These are phyloP conservation scores for Chromis chromis DNA, from an alignment of 2,797 vertebrate genomes.

Conservation along the genomic window DNA sequence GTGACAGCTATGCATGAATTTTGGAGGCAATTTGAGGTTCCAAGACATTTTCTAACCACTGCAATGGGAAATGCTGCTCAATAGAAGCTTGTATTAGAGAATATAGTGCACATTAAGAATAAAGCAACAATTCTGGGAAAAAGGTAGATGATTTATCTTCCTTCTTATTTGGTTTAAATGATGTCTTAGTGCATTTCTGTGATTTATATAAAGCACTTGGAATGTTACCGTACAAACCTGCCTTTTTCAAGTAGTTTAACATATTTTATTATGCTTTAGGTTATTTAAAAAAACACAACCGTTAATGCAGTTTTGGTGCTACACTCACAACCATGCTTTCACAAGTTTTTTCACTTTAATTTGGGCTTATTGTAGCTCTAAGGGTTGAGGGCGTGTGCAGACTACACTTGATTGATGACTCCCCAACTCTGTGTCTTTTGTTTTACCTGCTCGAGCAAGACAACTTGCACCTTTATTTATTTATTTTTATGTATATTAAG, in stretches of 20 bases:
- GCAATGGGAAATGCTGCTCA: slow-evolving; percentile 2
- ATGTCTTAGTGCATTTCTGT: not conserved
- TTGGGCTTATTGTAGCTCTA: not conserved
- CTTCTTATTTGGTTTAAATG: not conserved
- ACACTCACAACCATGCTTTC: not conserved
- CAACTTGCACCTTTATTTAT: slow-evolving; percentile 7
- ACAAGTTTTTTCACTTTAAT: slow-evolving; percentile 11
- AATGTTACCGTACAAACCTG: not conserved
- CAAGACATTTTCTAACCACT: slow-evolving; percentile 27
- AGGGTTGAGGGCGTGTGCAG: not conserved
- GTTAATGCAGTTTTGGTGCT: not conserved
- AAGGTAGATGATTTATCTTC: not conserved
- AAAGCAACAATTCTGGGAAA: not conserved
- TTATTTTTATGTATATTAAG: slow-evolving; percentile 14
- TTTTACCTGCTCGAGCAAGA: slow-evolving; percentile 1
- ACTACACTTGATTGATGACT: slow-evolving; percentile 18
- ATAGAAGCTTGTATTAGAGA: not conserved
- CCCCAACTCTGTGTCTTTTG: slow-evolving; percentile 21
- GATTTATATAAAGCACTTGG: not conserved
- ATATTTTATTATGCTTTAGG: not conserved
- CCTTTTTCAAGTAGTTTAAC: not conserved
- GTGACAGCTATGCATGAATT: slow-evolving; percentile 43
- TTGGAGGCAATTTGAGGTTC: slow-evolving; percentile 42
- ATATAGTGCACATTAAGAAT: slow-evolving; percentile 4
- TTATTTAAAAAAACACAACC: not conserved